Percentiles rank a stretch among this genome's conserved stretches.
These are phyloP conservation scores for Oscheius sp. DNA, from an alignment of 2,888 invertebrate genomes.

Conservation along the genomic window DNA sequence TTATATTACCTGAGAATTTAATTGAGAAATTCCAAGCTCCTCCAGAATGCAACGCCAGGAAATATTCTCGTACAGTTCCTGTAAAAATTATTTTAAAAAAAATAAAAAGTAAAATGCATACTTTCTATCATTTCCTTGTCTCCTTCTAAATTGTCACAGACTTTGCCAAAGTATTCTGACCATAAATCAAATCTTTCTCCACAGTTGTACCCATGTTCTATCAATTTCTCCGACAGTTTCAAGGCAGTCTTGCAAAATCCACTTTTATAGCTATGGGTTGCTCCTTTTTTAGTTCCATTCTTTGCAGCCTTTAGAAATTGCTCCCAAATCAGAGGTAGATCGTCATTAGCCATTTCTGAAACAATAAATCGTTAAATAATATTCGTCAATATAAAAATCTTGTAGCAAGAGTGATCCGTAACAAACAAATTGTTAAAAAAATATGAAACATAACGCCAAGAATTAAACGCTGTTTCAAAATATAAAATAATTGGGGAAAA, in stretches of 20 bases:
- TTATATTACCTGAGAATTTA: no score
- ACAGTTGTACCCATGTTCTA: slow-evolving; percentile 13
- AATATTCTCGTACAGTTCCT: no score
- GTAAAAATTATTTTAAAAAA: no score
- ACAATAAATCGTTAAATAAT: slow-evolving; percentile 10
- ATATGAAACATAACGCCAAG: slow-evolving; percentile 13
- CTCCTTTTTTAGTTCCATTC: slow-evolving; percentile 10
- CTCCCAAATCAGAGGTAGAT: slow-evolving; percentile 10
- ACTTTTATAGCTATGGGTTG: slow-evolving; percentile 3
- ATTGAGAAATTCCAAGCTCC: no score
- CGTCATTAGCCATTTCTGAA: slow-evolving; percentile 4
- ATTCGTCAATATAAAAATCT: slow-evolving; percentile 11
- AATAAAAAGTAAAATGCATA: no score
- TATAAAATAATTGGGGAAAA: background rate
- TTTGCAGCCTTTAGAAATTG: slow-evolving; percentile 14
- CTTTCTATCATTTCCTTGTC: no score
- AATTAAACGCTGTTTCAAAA: slow-evolving; percentile 16
- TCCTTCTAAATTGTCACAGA: no score
- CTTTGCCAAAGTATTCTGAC: no score
- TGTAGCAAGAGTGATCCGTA: slow-evolving; percentile 9
- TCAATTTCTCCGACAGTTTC: slow-evolving; percentile 14
- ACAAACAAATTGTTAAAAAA: slow-evolving; percentile 4
- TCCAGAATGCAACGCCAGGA: no score
- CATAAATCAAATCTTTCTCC: slow-evolving; percentile 11
- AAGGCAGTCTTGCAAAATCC: slow-evolving; percentile 9